A percentile compares a stretch with the other conserved stretches of the same genome.
These are phyloP conservation scores for Euclidia mi DNA, from an alignment of 2,888 invertebrate genomes.

Conservation along the genomic window DNA sequence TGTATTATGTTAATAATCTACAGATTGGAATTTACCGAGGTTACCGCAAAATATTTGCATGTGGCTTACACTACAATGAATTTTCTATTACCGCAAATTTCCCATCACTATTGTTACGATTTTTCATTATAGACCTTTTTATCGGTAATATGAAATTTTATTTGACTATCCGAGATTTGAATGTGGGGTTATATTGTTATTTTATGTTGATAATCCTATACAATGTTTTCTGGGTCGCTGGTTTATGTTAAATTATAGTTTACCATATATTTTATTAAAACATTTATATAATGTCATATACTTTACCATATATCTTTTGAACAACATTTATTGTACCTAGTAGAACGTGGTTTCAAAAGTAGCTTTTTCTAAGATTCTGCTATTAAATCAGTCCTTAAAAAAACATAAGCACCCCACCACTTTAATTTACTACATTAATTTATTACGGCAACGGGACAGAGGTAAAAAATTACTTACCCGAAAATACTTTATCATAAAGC, in stretches of 20 bases:
- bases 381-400: too few species aligned
- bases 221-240: not conserved
- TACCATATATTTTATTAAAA: not conserved
- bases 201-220: not conserved
- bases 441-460: too few species aligned
- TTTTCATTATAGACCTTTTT: slow-evolving; percentile 13
- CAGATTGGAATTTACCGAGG: slow-evolving; percentile 33
- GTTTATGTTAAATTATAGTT: slow-evolving; percentile 1
- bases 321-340: too few species aligned
- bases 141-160: slow-evolving; percentile 10
- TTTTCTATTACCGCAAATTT: slow-evolving; percentile 20
- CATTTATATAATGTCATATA: not conserved
- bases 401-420: too few species aligned
- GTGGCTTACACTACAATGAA: slow-evolving; percentile 9
- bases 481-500: too few species aligned
- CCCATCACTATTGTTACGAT: slow-evolving; percentile 10
- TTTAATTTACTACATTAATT: too few species aligned
- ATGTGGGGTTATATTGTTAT: not conserved
- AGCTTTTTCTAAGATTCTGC: too few species aligned
- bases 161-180: slow-evolving; percentile 3
- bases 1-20: slow-evolving; percentile 47
- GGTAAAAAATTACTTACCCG: too few species aligned
- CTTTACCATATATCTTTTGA: too few species aligned
- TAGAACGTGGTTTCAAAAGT: too few species aligned
- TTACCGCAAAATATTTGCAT: slow-evolving; percentile 10